phyloP scores from a whole-genome alignment of 1,140 invertebrate genomes.

The Sitodiplosis mosellana region DNA sequence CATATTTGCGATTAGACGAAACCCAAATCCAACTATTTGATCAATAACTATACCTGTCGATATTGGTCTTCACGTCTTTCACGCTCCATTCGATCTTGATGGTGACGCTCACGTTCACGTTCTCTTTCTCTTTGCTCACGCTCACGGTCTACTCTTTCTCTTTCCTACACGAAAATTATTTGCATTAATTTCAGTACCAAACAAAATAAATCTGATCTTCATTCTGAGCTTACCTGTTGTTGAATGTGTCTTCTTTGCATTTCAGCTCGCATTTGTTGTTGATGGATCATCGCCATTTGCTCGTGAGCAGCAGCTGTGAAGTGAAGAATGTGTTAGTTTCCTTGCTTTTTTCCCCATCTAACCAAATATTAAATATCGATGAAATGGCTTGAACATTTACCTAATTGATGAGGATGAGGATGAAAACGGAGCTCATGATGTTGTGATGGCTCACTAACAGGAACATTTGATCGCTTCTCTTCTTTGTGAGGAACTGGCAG shows the following conservation, averaged over 20 bases:
- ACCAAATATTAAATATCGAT: too few species aligned
- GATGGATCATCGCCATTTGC: constrained; percentile 10
- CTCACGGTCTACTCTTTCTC: constrained; percentile 3
- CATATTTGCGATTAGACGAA: too few species aligned
- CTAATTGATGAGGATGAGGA: neutral
- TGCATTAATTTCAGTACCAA: too few species aligned
- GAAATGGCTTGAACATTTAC: too few species aligned
- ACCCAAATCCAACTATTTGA: neutral
- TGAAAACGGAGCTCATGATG: constrained; percentile 17
- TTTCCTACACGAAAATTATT: constrained; percentile 1
- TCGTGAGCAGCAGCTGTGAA: neutral
- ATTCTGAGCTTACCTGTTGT: too few species aligned
- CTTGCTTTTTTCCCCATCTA: too few species aligned
- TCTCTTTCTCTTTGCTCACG: constrained; percentile 16
- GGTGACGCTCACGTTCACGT: constrained; percentile 8
- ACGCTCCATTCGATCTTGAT: constrained; percentile 14
- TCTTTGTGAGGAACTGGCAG: constrained; percentile 49
- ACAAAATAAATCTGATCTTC: too few species aligned
- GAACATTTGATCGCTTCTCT: constrained; percentile 9
- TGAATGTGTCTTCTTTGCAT: too few species aligned
- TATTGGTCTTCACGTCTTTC: constrained; percentile 19
- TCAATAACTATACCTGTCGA: constrained; percentile 4
- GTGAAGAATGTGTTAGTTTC: too few species aligned
- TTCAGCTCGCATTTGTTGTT: neutral
- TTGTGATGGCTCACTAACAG: constrained; percentile 4